Evolutionary conservation across 1,140 invertebrate species (phyloP).

Genomic region (Trinorchestia longiramus): DNA sequence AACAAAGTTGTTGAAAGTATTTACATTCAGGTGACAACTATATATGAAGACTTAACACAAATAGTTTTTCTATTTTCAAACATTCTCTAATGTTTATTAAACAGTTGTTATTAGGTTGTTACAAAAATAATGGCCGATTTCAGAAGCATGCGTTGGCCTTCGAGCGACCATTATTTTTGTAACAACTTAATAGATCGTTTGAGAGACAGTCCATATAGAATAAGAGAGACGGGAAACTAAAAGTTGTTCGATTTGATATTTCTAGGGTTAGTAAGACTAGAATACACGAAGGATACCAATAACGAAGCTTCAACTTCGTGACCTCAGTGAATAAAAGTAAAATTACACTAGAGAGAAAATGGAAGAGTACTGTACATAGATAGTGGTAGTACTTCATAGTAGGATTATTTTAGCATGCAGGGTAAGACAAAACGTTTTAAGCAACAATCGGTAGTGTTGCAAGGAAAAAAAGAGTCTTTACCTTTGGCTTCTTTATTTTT

Average conservation of each 20-base stretch:
- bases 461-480: background rate
- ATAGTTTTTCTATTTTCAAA: background rate
- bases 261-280: background rate
- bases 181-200: background rate
- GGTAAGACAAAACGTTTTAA: background rate
- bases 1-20: background rate
- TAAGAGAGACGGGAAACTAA: background rate
- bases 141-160: too few species aligned
- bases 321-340: background rate
- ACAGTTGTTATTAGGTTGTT: too few species aligned
- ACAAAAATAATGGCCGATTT: too few species aligned
- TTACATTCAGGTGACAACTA: background rate
- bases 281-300: background rate
- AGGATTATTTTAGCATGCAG: background rate
- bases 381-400: background rate
- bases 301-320: background rate
- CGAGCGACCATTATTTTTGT: too few species aligned
- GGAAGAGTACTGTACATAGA: background rate
- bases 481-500: slow-evolving; percentile 31
- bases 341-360: background rate
- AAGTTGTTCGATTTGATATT: background rate
- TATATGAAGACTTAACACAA: background rate
- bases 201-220: background rate
- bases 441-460: background rate
- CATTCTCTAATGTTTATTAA: background rate